Base-by-base conservation (phyloP, 2,797 vertebrate species). In the Megaceryle alcyon region DNA sequence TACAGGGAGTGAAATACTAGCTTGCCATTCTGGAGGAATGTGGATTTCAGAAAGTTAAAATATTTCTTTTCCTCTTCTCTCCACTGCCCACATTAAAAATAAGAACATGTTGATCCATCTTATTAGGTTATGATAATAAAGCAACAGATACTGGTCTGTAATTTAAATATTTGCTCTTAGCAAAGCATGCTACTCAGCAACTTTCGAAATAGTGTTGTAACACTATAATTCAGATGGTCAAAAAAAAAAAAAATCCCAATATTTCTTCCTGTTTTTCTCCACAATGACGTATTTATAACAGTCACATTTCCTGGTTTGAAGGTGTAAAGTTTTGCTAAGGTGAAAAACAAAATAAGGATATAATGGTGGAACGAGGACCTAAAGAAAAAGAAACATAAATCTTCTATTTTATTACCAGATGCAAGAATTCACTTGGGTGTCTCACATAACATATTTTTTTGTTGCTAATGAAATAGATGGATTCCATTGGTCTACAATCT, bases 141-240 rank as follows among this genome's bases (percentile, higher is more conserved):
- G 26, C 31, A 96, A 91, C 54, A 95, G 60, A 86, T 86, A 82
- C 68, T 86, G 49, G 66, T 59, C 84, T 92, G 29, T 75, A 88
- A 92, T 94, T 95, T 96, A 94, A 94, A 92, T 82, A 71, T 71
- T 80, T 94, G 37, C 22, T 91, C 26, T 75, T 71, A 86, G 79
- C 18, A 91, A 92, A 92, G 89, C 41, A 81, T 10, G 12, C 25
- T 75, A 39, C 54, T 87, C 80, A 81, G 71, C 57, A 89, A 90
- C 46, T 59, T 93, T 83, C 64, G 59, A 72, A 92, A 91, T 64
- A 85, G 49, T 51, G 43, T 57, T 69, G 10, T 39, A 33, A 86
- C 49, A 25, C 33, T 83, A 3, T 48, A 90, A 87, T 76, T 95
- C 76, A 83, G 44, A 81, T 13, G 31, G 44, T 39, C 5, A 84